These are phyloP conservation scores for Crocodylus rhombifer DNA, from an alignment of 2,797 vertebrate genomes.

Conservation along the genomic window DNA sequence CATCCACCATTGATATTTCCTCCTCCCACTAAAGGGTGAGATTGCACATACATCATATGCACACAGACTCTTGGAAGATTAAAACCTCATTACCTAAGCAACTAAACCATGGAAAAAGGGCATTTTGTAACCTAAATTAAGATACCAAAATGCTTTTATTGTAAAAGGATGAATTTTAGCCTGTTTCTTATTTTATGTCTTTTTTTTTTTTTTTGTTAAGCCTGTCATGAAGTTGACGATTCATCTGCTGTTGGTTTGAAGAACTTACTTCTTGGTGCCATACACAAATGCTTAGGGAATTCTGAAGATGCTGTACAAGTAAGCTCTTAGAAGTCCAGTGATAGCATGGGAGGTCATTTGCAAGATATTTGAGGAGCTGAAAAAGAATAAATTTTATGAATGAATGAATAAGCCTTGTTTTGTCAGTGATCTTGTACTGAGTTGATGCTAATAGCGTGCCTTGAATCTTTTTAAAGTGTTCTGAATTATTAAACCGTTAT, in stretches of 20 bases:
- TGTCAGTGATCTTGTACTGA: not conserved
- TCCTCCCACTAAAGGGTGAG: not conserved
- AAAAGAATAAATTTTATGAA: not conserved
- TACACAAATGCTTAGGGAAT: slow-evolving; percentile 95
- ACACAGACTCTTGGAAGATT: not conserved
- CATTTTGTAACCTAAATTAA: not conserved
- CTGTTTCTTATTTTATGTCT: not conserved
- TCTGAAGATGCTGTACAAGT: slow-evolving; percentile 95
- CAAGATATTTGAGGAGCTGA: not conserved
- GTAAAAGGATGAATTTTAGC: slow-evolving; percentile 1
- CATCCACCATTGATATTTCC: rapidly evolving
- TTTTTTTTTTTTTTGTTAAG: slow-evolving; percentile 78
- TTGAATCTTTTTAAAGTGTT: not conserved
- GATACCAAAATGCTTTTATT: not conserved
- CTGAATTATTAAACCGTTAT: not conserved
- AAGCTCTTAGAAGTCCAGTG: slow-evolving; percentile 9
- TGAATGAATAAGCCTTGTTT: not conserved
- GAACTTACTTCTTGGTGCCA: slow-evolving; percentile 95
- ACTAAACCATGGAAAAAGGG: not conserved
- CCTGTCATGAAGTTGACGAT: slow-evolving; percentile 92
- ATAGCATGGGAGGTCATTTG: not conserved
- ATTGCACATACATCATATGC: not conserved
- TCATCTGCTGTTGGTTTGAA: slow-evolving; percentile 88
- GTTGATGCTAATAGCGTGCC: not conserved
- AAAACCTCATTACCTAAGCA: not conserved